phyloP scores from a whole-genome alignment of 2,797 vertebrate species.

The Enteromius fasciolatus region DNA sequence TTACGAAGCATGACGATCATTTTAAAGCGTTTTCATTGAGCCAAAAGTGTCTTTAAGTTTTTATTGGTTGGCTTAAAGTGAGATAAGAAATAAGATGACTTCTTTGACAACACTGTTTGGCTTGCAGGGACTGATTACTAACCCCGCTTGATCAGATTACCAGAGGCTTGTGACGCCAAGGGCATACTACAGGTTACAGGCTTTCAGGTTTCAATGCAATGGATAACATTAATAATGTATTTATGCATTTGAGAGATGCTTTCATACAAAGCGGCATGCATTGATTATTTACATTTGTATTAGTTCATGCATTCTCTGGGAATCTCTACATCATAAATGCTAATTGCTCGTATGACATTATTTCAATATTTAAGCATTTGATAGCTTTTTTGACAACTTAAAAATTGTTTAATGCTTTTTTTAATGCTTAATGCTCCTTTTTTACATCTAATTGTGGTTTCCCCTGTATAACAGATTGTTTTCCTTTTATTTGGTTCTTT shows the following conservation, averaged over 20 bases:
- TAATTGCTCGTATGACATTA: background rate
- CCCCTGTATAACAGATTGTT: background rate
- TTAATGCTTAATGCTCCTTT: no score
- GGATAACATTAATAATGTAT: background rate
- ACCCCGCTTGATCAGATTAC: background rate
- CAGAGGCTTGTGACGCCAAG: background rate
- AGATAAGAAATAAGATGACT: background rate
- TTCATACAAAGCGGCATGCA: background rate
- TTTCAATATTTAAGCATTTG: background rate
- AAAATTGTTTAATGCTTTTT: background rate
- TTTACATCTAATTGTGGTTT: background rate
- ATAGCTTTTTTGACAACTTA: background rate
- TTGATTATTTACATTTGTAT: background rate
- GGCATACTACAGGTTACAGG: background rate
- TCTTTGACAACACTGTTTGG: background rate
- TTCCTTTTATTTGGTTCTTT: background rate
- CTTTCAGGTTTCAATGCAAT: background rate
- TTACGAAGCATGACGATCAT: conserved; percentile 29
- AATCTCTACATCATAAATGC: background rate
- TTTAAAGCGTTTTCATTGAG: conserved; percentile 11
- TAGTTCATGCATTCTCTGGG: background rate
- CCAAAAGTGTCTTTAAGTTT: conserved; percentile 19
- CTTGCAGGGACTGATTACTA: background rate
- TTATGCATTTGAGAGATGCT: background rate
- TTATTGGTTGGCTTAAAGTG: conserved; percentile 28